These are phyloP conservation scores for Odontomyia ornata DNA, from an alignment of 2,888 invertebrate genomes.

Conservation along the genomic window DNA sequence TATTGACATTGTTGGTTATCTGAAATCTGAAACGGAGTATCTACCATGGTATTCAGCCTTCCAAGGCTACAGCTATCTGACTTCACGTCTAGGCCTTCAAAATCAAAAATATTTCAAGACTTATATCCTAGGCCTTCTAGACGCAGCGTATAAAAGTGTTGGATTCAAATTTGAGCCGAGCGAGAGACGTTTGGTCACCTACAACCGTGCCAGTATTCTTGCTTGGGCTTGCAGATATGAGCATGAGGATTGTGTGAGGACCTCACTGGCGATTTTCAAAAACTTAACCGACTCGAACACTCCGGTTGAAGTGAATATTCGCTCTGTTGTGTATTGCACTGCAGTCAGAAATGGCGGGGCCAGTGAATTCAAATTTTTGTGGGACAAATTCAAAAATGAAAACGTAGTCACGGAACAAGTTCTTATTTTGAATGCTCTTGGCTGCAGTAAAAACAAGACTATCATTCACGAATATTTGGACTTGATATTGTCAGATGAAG, in stretches of 20 bases:
- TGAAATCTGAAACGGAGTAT: slow-evolving; percentile 74
- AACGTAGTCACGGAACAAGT: slow-evolving; percentile 76
- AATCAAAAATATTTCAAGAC: slow-evolving; percentile 54
- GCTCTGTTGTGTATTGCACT: slow-evolving; percentile 78
- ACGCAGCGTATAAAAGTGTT: slow-evolving; percentile 65
- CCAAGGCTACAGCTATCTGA: slow-evolving; percentile 62
- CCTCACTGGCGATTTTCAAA: slow-evolving; percentile 63
- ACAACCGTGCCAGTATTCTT: slow-evolving; percentile 70
- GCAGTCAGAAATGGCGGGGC: slow-evolving; percentile 71
- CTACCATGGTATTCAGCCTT: slow-evolving; percentile 80
- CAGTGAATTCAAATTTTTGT: slow-evolving; percentile 73
- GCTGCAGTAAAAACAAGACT: slow-evolving; percentile 70
- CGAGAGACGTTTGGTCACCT: slow-evolving; percentile 68
- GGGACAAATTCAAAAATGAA: slow-evolving; percentile 68
- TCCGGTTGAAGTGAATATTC: slow-evolving; percentile 71
- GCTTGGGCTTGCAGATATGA: slow-evolving; percentile 74
- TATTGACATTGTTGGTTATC: slow-evolving; percentile 74
- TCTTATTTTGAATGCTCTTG: slow-evolving; percentile 72
- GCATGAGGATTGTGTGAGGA: slow-evolving; percentile 67
- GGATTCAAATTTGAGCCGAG: slow-evolving; percentile 63
- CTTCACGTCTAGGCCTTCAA: slow-evolving; percentile 56
- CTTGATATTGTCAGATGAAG: slow-evolving; percentile 64
- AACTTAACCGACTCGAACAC: neutral
- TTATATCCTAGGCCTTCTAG: slow-evolving; percentile 65
- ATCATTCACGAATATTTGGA: slow-evolving; percentile 67